Evolutionary conservation across 2,797 vertebrate genomes (phyloP).

Genomic region (Danio kyathit): DNA sequence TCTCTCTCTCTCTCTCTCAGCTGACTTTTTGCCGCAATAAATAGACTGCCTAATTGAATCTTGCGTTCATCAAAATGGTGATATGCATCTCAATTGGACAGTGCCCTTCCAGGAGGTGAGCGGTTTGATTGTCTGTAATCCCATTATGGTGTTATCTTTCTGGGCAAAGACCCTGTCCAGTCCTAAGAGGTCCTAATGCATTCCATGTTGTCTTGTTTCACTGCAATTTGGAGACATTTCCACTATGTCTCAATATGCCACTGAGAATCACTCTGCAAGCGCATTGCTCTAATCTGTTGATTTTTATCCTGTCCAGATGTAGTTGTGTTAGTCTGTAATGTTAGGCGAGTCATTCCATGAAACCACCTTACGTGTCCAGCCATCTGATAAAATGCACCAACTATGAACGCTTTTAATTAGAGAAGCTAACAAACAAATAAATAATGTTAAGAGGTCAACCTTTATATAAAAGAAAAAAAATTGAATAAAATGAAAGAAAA

Average conservation of each 20-base stretch:
- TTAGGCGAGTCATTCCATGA: background rate
- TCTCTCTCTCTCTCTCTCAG: conserved; percentile 56
- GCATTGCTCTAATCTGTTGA: background rate
- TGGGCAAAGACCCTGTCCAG: conserved; percentile 63
- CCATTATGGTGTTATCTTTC: conserved; percentile 74
- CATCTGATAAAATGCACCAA: background rate
- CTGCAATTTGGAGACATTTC: conserved; percentile 9
- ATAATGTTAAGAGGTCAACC: no score
- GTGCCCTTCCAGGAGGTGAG: conserved; percentile 70
- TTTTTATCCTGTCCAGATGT: conserved; percentile 7
- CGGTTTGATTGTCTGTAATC: conserved; percentile 72
- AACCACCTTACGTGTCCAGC: background rate
- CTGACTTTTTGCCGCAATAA: conserved; percentile 53
- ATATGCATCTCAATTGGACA: conserved; percentile 77
- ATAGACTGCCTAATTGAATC: conserved; percentile 68
- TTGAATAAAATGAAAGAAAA: no score
- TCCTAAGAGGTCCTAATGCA: conserved; percentile 54
- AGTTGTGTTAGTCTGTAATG: background rate
- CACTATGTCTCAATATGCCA: background rate
- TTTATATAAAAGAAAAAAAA: background rate
- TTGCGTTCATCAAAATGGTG: conserved; percentile 66
- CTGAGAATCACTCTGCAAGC: background rate
- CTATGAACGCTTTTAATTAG: conserved; percentile 3
- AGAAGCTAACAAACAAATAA: background rate
- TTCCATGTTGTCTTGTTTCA: conserved; percentile 54